phyloP scores from a whole-genome alignment of 2,888 invertebrate species.

The Thymelicus acteon region DNA sequence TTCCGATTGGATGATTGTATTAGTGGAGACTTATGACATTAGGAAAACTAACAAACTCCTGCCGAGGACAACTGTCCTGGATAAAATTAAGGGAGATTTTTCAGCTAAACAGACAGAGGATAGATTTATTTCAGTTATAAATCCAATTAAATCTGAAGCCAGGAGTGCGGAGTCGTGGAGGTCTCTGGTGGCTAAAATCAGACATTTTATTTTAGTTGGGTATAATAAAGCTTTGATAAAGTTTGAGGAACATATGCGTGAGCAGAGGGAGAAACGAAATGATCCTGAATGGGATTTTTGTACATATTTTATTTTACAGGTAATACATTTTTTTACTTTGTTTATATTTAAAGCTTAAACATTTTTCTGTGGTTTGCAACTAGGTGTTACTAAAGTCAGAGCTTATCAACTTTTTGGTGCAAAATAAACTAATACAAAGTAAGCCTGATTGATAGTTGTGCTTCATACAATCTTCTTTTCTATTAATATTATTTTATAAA shows the following conservation, averaged over 20 bases:
- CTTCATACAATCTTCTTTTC: too few species aligned
- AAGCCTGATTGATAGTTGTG: too few species aligned
- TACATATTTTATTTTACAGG: slow-evolving; percentile 96
- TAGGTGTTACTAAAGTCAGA: too few species aligned
- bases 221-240: slow-evolving; percentile 94
- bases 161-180: slow-evolving; percentile 96
- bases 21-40: slow-evolving; percentile 96
- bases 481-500: too few species aligned
- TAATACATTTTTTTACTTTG: slow-evolving; percentile 54
- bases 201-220: slow-evolving; percentile 92
- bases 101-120: slow-evolving; percentile 92
- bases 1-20: slow-evolving; percentile 96
- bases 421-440: too few species aligned
- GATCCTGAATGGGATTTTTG: slow-evolving; percentile 97
- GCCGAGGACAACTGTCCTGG: slow-evolving; percentile 95
- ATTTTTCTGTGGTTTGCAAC: too few species aligned
- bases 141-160: slow-evolving; percentile 95
- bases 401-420: too few species aligned
- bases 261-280: slow-evolving; percentile 95
- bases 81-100: slow-evolving; percentile 97
- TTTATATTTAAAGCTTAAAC: too few species aligned
- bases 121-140: slow-evolving; percentile 95
- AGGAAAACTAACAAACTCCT: slow-evolving; percentile 96
- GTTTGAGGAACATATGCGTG: slow-evolving; percentile 95
- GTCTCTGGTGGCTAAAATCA: slow-evolving; percentile 91